Conservation (phyloP, 2,888 invertebrate genomes). For the Onthophagus sagittarius region DNA sequence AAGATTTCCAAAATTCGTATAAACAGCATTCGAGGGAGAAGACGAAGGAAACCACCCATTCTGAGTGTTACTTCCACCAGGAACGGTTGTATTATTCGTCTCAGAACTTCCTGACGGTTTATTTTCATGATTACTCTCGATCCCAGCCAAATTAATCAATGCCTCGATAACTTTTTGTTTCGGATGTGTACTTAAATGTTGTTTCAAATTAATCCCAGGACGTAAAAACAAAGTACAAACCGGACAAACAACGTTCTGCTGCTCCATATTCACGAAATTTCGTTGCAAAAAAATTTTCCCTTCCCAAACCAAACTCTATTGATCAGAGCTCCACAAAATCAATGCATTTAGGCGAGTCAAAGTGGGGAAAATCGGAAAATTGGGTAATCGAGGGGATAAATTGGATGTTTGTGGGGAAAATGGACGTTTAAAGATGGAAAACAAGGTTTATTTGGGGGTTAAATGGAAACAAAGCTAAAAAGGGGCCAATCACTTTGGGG, state of each 20-base stretch:
- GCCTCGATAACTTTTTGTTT: slow-evolving; percentile 86
- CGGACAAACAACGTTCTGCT: slow-evolving; percentile 59
- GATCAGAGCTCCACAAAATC: slow-evolving; percentile 31
- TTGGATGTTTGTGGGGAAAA: no score
- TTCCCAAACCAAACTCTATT: slow-evolving; percentile 26
- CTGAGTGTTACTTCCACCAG: slow-evolving; percentile 34
- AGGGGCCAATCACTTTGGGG: neutral
- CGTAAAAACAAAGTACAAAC: slow-evolving; percentile 81
- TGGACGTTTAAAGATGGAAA: neutral
- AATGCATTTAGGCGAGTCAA: slow-evolving; percentile 21
- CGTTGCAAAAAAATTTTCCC: slow-evolving; percentile 19
- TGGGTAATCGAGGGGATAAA: neutral
- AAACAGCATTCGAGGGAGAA: slow-evolving; percentile 36
- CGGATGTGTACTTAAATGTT: slow-evolving; percentile 80
- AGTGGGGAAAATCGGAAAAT: neutral
- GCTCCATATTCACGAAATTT: slow-evolving; percentile 36
- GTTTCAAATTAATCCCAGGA: slow-evolving; percentile 76
- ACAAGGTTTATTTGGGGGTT: neutral
- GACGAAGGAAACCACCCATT: slow-evolving; percentile 48
- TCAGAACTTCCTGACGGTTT: slow-evolving; percentile 23
- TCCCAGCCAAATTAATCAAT: slow-evolving; percentile 47
- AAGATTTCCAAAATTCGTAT: slow-evolving; percentile 22
- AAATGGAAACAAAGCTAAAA: neutral
- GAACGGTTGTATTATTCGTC: slow-evolving; percentile 15
- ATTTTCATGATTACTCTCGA: slow-evolving; percentile 25